A percentile compares a stretch with the other conserved stretches of the same genome.
Evolutionary conservation across 1,140 invertebrate species (phyloP).

Genomic region (Paralvinella palmiformis): DNA sequence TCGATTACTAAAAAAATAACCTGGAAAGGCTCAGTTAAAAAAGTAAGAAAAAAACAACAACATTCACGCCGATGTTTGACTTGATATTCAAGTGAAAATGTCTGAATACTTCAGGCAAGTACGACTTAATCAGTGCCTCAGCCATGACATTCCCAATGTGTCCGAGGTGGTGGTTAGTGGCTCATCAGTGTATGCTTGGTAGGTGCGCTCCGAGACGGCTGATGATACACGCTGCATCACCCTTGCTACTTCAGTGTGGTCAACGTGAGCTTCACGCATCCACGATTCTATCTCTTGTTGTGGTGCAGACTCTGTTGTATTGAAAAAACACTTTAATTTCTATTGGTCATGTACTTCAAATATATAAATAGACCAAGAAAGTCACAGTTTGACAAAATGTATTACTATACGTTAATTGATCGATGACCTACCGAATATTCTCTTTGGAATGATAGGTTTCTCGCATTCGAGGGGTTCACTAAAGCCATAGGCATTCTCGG

Average conservation of each 20-base stretch:
- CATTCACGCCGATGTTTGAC: too few relatives aligned
- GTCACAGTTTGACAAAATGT: too few relatives aligned
- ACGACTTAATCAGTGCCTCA: too few relatives aligned
- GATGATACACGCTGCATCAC: neutral
- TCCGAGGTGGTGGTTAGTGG: conserved; percentile 17
- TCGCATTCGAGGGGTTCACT: conserved; percentile 41
- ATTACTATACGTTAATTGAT: too few relatives aligned
- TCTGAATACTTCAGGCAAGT: too few relatives aligned
- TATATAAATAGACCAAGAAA: neutral
- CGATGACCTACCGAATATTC: conserved; percentile 43
- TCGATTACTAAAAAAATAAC: too few relatives aligned
- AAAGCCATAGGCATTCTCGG: conserved; percentile 40
- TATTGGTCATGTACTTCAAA: neutral
- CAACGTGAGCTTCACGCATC: conserved; percentile 10
- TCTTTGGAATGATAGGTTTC: conserved; percentile 35
- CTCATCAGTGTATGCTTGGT: conserved; percentile 17
- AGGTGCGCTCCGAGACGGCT: neutral
- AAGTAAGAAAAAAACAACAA: too few relatives aligned
- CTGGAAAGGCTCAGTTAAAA: too few relatives aligned
- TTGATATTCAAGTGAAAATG: too few relatives aligned
- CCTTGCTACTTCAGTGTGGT: neutral
- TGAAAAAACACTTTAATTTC: neutral
- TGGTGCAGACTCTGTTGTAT: conserved; percentile 13
- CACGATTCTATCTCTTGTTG: conserved; percentile 14
- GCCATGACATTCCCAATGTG: conserved; percentile 1